Percentiles rank a stretch among this genome's conserved stretches.
Conservation (phyloP, 2,797 vertebrate species). For the Rhinoraja longicauda region DNA sequence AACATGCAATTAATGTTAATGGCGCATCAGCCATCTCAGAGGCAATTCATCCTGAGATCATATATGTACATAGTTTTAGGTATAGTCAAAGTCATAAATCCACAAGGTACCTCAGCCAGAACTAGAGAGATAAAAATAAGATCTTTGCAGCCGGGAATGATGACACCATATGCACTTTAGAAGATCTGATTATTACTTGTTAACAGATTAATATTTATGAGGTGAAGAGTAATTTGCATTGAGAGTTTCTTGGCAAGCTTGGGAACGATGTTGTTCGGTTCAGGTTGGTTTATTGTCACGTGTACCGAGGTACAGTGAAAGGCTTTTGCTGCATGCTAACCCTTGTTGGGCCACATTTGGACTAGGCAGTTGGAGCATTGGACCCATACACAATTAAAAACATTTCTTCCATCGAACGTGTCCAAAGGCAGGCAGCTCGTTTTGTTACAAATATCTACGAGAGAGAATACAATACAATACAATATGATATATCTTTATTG, state of each 20-base stretch:
- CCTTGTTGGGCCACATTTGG: no score
- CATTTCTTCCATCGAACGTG: no score
- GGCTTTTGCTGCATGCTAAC: no score
- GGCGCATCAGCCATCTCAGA: conserved; percentile 18
- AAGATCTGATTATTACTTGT: not conserved
- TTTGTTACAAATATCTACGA: no score
- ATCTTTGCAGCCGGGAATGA: not conserved
- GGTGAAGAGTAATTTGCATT: not conserved
- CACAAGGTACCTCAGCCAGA: not conserved
- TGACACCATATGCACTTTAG: not conserved
- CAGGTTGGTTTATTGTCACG: no score
- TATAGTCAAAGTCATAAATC: not conserved
- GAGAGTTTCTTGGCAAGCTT: not conserved
- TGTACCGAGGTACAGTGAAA: no score
- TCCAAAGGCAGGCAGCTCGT: no score
- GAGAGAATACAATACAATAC: no score
- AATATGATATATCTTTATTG: no score
- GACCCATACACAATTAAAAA: no score
- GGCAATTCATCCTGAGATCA: conserved; percentile 2
- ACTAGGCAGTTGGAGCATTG: no score
- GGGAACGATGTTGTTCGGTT: no score
- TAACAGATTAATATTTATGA: not conserved
- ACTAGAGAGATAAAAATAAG: not conserved
- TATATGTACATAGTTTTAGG: not conserved
- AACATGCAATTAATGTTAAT: conserved; percentile 37